Base-by-base conservation (phyloP, 2,888 invertebrate genomes). In the Ecliptopera silaceata region DNA sequence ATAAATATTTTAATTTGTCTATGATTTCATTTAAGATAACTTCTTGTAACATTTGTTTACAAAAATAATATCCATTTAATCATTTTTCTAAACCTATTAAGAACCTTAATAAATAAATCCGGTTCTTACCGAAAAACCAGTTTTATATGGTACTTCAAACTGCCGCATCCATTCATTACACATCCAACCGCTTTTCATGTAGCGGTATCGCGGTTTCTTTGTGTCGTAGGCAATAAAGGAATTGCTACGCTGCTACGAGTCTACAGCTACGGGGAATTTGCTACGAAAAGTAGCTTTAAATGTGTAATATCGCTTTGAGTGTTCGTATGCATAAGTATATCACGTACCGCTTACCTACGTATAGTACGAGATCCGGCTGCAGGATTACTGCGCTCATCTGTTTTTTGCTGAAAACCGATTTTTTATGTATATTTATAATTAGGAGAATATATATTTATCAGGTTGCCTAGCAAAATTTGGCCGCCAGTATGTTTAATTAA, bases 161-260 rank as follows among this genome's bases (percentile, higher is more conserved):
- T 67, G 59, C 59, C 82, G 32, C 53, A 71, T 83, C 79, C 61
- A 73, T 59, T 41, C 56, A 52, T 12, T 8, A 45, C 39, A 29
- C 50, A 54, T 69, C 61, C 45, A 59, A 59, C 64, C 61, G 65
- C 69, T 69, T 72, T 79, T 77, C 77, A 73, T 20, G 65, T 61
- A 58, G 68, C 64, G 57, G 62, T 49, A 78, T 72, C 76, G 77
- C 75, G 72, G 70, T 74, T 80, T 82, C 87, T 87, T 87, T 87
- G 86, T 85, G 74, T 80, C 75, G 77, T 69, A 66, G 66, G 80
- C 81, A 82, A 80, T 83, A 82, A 79, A 80, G 78, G 79, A 77
- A 72, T n/a, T 47, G 68, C 72, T 78, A 77, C 80, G 68, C 15
- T 64, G 76, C 56, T 77, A 77, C 52, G 54, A 38, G 22, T 50